Evolutionary conservation across 2,888 invertebrate species (phyloP).

Genomic region (Ramazzottius varieornatus): DNA sequence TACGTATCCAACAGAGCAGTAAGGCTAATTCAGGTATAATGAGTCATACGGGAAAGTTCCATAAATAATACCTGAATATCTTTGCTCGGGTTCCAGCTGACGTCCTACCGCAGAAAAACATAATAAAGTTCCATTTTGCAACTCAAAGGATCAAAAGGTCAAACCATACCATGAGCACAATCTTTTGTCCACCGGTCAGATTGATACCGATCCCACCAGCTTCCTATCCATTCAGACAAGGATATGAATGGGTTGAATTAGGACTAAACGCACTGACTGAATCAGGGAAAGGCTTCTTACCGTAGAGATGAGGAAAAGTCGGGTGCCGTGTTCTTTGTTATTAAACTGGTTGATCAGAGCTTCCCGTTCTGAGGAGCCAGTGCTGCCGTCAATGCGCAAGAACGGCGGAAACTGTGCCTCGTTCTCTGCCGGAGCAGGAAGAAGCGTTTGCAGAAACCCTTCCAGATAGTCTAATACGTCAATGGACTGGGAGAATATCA

Average conservation of each 20-base stretch:
- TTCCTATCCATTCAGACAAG: no score
- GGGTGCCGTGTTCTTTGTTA: neutral
- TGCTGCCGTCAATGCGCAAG: neutral
- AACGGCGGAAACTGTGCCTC: neutral
- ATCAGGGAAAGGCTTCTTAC: no score
- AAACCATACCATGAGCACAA: neutral
- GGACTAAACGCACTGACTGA: no score
- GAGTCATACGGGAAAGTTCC: neutral
- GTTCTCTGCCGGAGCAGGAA: neutral
- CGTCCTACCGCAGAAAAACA: no score
- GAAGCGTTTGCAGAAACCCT: neutral
- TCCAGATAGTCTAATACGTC: neutral
- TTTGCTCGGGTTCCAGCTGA: neutral
- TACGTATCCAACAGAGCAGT: no score
- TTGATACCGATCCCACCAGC: constrained; percentile 1
- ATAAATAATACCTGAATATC: constrained; percentile 1
- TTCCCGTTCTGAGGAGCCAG: neutral
- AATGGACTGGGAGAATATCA: neutral
- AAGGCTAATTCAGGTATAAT: no score
- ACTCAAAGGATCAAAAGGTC: no score
- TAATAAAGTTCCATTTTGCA: no score
- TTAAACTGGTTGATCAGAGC: neutral
- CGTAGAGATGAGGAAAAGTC: neutral
- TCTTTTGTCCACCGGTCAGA: neutral
- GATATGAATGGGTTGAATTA: no score